Evolutionary conservation across 2,888 invertebrate genomes (phyloP).

Genomic region (Dendrolimus pini): DNA sequence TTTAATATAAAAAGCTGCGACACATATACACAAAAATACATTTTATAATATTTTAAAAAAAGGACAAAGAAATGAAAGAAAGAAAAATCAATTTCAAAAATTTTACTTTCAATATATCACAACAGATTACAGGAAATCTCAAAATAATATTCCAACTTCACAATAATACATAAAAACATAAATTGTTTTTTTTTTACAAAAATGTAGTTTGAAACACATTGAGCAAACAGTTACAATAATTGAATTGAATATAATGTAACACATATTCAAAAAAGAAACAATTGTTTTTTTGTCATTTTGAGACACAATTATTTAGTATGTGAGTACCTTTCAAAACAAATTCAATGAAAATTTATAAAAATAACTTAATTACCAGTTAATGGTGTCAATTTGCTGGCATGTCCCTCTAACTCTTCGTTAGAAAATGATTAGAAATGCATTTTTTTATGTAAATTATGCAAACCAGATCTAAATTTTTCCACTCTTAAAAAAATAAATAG

Average conservation of each 20-base stretch:
- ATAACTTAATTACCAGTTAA: no score
- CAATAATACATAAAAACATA: constrained; percentile 34
- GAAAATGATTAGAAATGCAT: no score
- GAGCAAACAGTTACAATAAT: constrained; percentile 65
- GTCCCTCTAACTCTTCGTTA: no score
- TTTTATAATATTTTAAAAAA: constrained; percentile 33
- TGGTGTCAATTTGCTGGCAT: no score
- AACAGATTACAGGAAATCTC: constrained; percentile 54
- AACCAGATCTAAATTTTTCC: no score
- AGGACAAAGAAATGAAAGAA: constrained; percentile 43
- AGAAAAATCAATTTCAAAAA: constrained; percentile 53
- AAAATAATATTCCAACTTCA: constrained; percentile 54
- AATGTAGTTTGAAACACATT: constrained; percentile 38
- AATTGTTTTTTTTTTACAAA: constrained; percentile 19
- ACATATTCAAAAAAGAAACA: constrained; percentile 21
- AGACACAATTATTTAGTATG: constrained; percentile 52
- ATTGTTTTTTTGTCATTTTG: constrained; percentile 44
- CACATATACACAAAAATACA: constrained; percentile 42
- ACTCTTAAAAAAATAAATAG: no score
- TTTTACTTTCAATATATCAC: constrained; percentile 45
- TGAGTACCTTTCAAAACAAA: constrained; percentile 11
- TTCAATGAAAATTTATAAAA: no score
- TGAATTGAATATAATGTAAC: constrained; percentile 40
- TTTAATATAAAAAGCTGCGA: constrained; percentile 47
- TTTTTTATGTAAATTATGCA: no score